These are phyloP conservation scores for Camponotus vicinus DNA, from an alignment of 1,140 invertebrate genomes.

Conservation along the genomic window DNA sequence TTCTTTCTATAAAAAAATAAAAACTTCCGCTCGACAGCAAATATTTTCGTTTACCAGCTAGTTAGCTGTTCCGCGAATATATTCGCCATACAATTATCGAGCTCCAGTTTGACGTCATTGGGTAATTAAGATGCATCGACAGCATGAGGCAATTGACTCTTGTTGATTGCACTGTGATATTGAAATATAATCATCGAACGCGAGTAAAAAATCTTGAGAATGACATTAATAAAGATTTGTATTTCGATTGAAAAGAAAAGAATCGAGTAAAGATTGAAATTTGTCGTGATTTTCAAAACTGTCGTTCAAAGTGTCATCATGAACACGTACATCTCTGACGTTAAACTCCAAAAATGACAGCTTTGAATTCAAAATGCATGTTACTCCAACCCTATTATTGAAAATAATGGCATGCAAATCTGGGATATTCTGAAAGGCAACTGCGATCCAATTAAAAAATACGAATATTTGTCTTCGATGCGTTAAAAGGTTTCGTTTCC, in stretches of 20 bases:
- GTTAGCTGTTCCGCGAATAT: conserved; percentile 11
- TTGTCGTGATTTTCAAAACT: no score
- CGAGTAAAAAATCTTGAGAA: background rate
- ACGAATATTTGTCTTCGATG: conserved; percentile 15
- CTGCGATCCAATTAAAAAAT: conserved; percentile 20
- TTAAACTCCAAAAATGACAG: no score
- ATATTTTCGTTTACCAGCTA: conserved; percentile 11
- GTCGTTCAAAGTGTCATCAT: no score
- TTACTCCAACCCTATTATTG: no score
- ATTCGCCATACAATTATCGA: conserved; percentile 11
- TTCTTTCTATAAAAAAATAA: background rate
- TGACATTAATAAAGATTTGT: no score
- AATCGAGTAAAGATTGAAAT: no score
- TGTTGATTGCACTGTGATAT: conserved; percentile 30
- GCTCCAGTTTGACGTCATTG: conserved; percentile 23
- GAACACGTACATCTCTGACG: no score
- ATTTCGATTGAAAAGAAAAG: no score
- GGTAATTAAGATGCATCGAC: conserved; percentile 38
- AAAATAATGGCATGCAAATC: no score
- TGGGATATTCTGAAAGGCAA: background rate
- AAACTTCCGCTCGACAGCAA: background rate
- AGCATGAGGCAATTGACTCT: conserved; percentile 48
- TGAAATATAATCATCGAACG: conserved; percentile 3
- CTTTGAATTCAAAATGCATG: no score
- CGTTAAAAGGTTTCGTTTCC: conserved; percentile 36